Evolutionary conservation across 1,140 invertebrate species (phyloP), one percentile per base, ranked within the genome.

Genomic region (Marisa cornuarietis): DNA sequence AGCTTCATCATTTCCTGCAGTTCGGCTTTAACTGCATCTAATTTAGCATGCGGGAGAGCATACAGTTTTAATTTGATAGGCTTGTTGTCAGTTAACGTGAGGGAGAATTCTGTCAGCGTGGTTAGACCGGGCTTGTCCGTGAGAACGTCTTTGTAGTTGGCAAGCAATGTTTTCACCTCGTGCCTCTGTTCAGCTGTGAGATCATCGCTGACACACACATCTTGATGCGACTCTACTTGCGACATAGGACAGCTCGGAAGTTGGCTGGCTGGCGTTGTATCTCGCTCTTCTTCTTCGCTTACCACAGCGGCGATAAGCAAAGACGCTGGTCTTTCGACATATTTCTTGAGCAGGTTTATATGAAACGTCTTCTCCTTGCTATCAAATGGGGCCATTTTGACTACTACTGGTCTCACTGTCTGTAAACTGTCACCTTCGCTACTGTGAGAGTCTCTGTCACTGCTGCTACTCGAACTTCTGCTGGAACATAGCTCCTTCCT

Each of bases 31-130:
- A 92, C 81, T 62, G 85, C 81, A 49, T 88, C 79, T 78, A 82
- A 87, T 6, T 92, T 71, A 13, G 88, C 87, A 81, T 87, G 90
- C 7, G 90, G 90, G 49, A 92, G 82, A 11, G 88, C 83, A 71
- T 81, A 84, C 7, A 78, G 82, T 54, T 80, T 79, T 31, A 80
- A 54, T 54, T 79, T 81, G 16, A 85, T 79, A 10, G 84, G 83
- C 49, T 18, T 66, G 18, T 77, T 18, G 51, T 76, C 61, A 0
- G 42, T 78, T 0, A 83, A 18, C 14, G 71, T 78, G 8, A 87
- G 82, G 0, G 73, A 49, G 63, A 82, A 82, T 65, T 83, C 73
- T 6, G 78, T 79, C 13, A 83, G 61, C n/a, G 76, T 52, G 1
- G 85, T 85, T 9, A 71, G 63, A 0, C 81, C 82, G 10, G 82